Evolutionary conservation across 2,888 invertebrate genomes (phyloP).

Genomic region (Mesorhabditis spiculigera): DNA sequence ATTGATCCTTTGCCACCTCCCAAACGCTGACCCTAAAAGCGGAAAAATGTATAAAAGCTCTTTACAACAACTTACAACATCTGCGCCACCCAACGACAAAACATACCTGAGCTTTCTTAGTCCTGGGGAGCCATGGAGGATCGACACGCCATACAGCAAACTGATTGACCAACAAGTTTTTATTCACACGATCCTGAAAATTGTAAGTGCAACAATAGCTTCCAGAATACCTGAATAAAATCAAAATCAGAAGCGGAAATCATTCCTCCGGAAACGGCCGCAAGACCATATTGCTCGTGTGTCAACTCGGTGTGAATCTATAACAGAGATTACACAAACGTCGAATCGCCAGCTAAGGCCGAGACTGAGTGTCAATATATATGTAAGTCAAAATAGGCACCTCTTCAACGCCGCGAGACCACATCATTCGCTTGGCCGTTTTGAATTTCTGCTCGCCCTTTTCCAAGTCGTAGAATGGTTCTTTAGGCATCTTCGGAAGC

Average conservation of each 20-base stretch:
- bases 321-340: not conserved
- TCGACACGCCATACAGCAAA: conserved; percentile 93
- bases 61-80: not conserved
- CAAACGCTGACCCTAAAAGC: conserved; percentile 64
- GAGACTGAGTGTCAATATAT: not conserved
- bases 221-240: conserved; percentile 29
- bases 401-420: conserved; percentile 54
- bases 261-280: conserved; percentile 69
- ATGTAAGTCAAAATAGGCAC: not conserved
- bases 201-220: not conserved
- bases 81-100: not conserved
- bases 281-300: conserved; percentile 86
- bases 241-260: conserved; percentile 48
- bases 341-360: not conserved
- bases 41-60: conserved; percentile 11
- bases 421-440: conserved; percentile 49
- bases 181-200: conserved; percentile 70
- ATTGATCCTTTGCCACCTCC: conserved; percentile 87
- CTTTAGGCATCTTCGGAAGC: conserved; percentile 50
- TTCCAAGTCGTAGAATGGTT: conserved; percentile 49
- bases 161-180: conserved; percentile 74
- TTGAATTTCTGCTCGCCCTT: conserved; percentile 53
- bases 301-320: conserved; percentile 76
- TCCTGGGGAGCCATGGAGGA: conserved; percentile 90
- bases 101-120: conserved; percentile 68